Base-by-base conservation (phyloP, 2,113 vertebrate genomes). In the Prinia subflava region DNA sequence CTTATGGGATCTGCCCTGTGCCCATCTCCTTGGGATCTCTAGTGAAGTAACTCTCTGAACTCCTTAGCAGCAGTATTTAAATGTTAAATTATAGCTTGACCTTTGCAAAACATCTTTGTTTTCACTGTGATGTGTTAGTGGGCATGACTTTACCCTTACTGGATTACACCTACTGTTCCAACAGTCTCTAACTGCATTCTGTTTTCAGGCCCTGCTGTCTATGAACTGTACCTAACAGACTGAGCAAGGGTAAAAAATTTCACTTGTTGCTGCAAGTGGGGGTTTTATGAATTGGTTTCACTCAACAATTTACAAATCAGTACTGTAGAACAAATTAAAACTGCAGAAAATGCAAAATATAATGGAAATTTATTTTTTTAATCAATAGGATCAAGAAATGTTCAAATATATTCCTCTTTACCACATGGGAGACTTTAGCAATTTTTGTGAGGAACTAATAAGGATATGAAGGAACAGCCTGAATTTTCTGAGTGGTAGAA, bases 1-100 rank as follows among this genome's bases (percentile, higher is more conserved):
- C 3, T 62, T 37, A 22, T 0, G 0, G 35, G 31, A 24, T 73
- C 31, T 47, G 41, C 73, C 9, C 44, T 76, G 41, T 53, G 13
- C 19, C 21, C 0, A 0, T 39, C 57, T 35, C 21, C 37, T 81
- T 35, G 24, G 31, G 30, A 30, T 84, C 13, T 81, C 31, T 27
- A 47, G n/a, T 39, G 15, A 46, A 30, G 8, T 80, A 56, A 24
- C 24, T 55, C 55, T 86, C 39, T 75, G 21, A 73, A 24, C 11
- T 56, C 30, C 10, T 16, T 13, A 41, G 28, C 19, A 71, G 42
- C 31, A 68, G 27, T 23, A 47, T 47, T 78, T 83, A 76, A 74
- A 59, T 14, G 11, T n/a, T 63, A 23, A 68, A 14, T 78, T 71
- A 23, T 2, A 73, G 49, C 9, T 50, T 46, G 27, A 68, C 7